Percentiles rank a stretch among this genome's conserved stretches.
Conservation (phyloP, 2,113 vertebrate genomes). For the Spea multiplicata region DNA sequence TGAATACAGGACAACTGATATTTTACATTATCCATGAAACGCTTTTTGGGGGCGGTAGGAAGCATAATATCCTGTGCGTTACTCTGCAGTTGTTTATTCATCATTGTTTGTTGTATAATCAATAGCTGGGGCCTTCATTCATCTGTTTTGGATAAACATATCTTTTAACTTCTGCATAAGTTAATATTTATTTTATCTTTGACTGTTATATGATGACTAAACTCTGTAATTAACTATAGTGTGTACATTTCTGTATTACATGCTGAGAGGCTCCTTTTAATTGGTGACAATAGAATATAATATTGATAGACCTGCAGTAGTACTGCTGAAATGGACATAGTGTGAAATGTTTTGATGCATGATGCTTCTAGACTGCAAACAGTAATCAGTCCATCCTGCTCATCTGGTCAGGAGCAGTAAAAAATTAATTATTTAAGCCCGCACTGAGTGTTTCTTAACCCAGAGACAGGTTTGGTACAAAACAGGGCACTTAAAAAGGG, state of each 20-base stretch:
- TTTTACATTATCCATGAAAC: no score
- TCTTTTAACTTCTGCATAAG: no score
- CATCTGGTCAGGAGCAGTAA: constrained; percentile 21
- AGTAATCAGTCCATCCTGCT: constrained; percentile 11
- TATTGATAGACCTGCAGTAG: background rate
- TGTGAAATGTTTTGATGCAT: constrained; percentile 24
- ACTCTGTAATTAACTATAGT: constrained; percentile 1
- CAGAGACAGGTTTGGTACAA: constrained; percentile 31
- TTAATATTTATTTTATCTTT: no score
- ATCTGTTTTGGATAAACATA: no score
- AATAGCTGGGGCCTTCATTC: no score
- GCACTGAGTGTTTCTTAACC: constrained; percentile 38
- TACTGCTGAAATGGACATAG: constrained; percentile 7
- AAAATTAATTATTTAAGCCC: constrained; percentile 39
- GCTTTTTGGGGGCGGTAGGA: no score
- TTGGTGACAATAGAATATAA: constrained; percentile 14
- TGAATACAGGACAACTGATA: no score
- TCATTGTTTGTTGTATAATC: no score
- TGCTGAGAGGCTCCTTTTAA: background rate
- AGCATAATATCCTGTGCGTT: no score
- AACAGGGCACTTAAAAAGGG: constrained; percentile 18
- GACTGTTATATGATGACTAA: no score
- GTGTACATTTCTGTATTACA: background rate
- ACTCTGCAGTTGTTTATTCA: no score
- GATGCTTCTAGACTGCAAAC: constrained; percentile 21